Evolutionary conservation across 2,113 vertebrate genomes (phyloP).

Genomic region (Condylura cristata): DNA sequence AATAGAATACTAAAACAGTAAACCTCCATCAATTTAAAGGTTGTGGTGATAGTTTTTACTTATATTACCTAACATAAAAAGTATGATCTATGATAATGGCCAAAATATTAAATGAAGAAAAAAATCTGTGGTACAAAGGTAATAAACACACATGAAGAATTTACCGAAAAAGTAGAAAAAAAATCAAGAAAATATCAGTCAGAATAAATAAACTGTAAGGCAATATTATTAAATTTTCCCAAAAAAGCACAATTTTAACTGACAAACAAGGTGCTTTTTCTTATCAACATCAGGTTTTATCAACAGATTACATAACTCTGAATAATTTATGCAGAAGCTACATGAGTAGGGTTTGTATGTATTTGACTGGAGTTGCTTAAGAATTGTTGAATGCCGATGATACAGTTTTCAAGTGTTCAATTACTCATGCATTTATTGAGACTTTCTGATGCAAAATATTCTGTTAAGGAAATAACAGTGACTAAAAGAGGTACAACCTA

Average conservation of each 20-base stretch:
- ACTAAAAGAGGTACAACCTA: not conserved
- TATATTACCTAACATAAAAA: not conserved
- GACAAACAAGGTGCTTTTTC: not conserved
- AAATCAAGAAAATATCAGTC: not conserved
- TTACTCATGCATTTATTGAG: not conserved
- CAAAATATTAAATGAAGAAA: not conserved
- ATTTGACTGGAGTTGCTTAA: not conserved
- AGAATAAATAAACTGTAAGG: not conserved
- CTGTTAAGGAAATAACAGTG: not conserved
- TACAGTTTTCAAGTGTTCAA: not conserved
- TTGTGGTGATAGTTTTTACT: not conserved
- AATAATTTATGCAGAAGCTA: not conserved
- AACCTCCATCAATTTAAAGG: not conserved
- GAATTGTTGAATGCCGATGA: not conserved
- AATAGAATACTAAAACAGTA: not conserved
- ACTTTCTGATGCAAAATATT: not conserved
- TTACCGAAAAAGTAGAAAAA: not conserved
- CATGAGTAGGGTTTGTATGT: no score
- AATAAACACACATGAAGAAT: not conserved
- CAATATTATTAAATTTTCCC: not conserved
- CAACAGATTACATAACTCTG: not conserved
- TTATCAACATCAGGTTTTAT: not conserved
- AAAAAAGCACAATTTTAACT: not conserved
- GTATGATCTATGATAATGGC: not conserved
- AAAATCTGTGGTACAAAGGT: not conserved